Evolutionary conservation across 2,888 invertebrate species (phyloP).

Genomic region (Siphonodentalium dalli): DNA sequence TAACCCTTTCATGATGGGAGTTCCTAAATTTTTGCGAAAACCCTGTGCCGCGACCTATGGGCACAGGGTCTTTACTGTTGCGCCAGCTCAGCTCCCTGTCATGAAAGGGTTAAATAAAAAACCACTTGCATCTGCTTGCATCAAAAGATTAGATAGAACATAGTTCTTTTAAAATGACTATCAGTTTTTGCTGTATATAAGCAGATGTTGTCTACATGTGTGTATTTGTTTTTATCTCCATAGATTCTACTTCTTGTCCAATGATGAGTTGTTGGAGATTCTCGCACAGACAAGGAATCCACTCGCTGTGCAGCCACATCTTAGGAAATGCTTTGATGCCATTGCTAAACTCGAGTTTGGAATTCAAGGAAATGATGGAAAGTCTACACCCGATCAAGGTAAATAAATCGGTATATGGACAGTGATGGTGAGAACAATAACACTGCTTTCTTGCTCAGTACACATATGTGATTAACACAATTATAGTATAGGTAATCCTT

Average conservation of each 20-base stretch:
- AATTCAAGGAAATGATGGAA: conserved; percentile 45
- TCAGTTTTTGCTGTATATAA: no score
- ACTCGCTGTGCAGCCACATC: conserved; percentile 83
- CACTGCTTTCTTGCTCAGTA: no score
- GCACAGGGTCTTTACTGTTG: no score
- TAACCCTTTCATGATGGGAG: no score
- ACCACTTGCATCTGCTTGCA: background rate
- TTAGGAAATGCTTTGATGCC: conserved; percentile 81
- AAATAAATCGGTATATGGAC: background rate
- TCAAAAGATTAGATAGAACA: background rate
- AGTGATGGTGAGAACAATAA: background rate
- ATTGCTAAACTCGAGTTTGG: conserved; percentile 66
- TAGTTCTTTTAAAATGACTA: no score
- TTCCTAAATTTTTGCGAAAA: no score
- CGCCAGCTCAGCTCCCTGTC: no score
- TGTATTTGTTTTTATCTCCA: background rate
- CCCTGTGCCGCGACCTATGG: no score
- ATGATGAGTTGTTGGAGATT: conserved; percentile 88
- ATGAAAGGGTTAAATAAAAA: no score
- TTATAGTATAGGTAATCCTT: no score
- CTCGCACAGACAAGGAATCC: conserved; percentile 89
- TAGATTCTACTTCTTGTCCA: conserved; percentile 87
- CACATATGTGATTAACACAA: no score
- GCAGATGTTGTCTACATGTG: background rate
- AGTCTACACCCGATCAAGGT: conserved; percentile 39